Evolutionary conservation across 2,888 invertebrate genomes (phyloP).

Genomic region (Euproctis similis): DNA sequence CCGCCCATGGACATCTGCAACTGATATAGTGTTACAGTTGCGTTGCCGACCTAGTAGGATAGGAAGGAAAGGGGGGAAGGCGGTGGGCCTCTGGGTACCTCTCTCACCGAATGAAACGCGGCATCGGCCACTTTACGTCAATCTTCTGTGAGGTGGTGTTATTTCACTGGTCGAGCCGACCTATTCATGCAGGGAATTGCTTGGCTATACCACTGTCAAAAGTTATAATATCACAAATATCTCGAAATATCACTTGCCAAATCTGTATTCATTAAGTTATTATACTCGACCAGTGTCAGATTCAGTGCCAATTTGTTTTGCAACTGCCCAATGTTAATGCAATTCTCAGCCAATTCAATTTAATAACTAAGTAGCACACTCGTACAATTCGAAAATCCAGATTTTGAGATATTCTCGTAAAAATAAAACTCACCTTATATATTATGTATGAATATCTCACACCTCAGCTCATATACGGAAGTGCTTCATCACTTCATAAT

Average conservation of each 20-base stretch:
- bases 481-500: neutral
- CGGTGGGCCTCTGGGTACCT: too few relatives aligned
- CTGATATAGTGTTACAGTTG: too few relatives aligned
- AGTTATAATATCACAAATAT: neutral
- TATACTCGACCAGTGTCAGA: slow-evolving; percentile 21
- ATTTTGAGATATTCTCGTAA: slow-evolving; percentile 23
- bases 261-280: slow-evolving; percentile 22
- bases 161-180: too few relatives aligned
- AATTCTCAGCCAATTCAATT: slow-evolving; percentile 21
- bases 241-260: slow-evolving; percentile 14
- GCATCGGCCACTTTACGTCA: too few relatives aligned
- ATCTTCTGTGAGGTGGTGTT: too few relatives aligned
- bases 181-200: too few relatives aligned
- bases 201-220: too few relatives aligned
- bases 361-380: slow-evolving; percentile 20
- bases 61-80: too few relatives aligned
- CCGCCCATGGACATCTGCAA: too few relatives aligned
- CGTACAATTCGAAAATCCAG: slow-evolving; percentile 12
- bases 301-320: slow-evolving; percentile 28
- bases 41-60: too few relatives aligned
- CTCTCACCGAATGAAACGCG: too few relatives aligned
- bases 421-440: slow-evolving; percentile 17
- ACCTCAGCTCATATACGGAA: too few relatives aligned
- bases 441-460: slow-evolving; percentile 8
- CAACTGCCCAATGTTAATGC: slow-evolving; percentile 19